These are phyloP conservation scores for Botia kubotai DNA, from an alignment of 2,797 vertebrate genomes.

Conservation along the genomic window DNA sequence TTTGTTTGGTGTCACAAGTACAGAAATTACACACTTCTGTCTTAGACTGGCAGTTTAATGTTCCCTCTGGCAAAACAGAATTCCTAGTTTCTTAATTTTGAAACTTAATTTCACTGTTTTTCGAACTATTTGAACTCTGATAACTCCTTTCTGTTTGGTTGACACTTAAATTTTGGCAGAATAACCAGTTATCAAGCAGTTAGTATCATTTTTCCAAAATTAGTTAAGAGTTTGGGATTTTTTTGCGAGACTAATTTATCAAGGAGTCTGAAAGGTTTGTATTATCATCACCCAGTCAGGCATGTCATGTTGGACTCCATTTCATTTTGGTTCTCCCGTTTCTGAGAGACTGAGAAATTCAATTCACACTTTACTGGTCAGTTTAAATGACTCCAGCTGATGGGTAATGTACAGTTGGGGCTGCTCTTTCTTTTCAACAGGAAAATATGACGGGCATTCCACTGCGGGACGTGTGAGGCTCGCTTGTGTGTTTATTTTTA, in stretches of 20 bases:
- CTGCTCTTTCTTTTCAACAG: neutral
- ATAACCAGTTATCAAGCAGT: neutral
- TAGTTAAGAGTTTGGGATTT: neutral
- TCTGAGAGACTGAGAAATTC: neutral
- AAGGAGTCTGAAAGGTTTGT: neutral
- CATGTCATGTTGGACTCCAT: conserved; percentile 27
- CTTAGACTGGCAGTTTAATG: too few species aligned
- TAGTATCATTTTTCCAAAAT: neutral
- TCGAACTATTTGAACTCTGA: neutral
- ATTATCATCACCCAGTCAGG: conserved; percentile 29
- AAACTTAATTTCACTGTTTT: neutral
- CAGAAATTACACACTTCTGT: too few species aligned
- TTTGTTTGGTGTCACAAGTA: too few species aligned
- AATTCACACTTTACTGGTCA: conserved; percentile 33
- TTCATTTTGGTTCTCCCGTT: neutral
- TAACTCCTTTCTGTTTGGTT: neutral
- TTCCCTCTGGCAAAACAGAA: neutral
- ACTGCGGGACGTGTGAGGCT: neutral
- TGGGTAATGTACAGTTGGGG: conserved; percentile 1
- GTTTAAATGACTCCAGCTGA: conserved; percentile 30
- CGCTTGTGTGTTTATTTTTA: conserved; percentile 27
- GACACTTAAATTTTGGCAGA: neutral
- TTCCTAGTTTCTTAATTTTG: neutral
- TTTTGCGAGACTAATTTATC: neutral
- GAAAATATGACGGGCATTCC: conserved; percentile 8